Base-by-base conservation (phyloP, 2,888 invertebrate genomes). In the Chrysotoxum bicinctum region DNA sequence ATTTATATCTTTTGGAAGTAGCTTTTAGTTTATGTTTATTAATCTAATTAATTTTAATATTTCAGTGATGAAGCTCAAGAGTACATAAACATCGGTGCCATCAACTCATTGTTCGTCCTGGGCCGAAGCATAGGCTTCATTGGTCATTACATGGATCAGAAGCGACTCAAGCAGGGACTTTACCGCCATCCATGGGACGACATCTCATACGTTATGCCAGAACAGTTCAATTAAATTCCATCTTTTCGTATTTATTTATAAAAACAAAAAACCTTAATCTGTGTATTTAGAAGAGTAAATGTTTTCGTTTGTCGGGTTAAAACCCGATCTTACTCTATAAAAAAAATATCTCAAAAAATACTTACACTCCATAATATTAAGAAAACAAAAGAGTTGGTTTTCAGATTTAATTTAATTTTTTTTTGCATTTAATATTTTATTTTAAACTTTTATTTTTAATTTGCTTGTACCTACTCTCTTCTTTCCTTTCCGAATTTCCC, bases 171-270 rank as follows among this genome's bases (percentile, higher is more conserved):
- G 91, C 99, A 99, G 93, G 99, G 99, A 8, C 94, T 99, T 5
- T 99, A 99, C 93, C 96, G 99, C 89, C 99, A 99, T 93, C 99
- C 99, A 0, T 99, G 99, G 99, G 99, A 99, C 91, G 99, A 99
- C 92, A 99, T 99, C 93, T 92, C 92, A 16, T 92, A 92, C 82
- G 92, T 92, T 72, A 90, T 92, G 87, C 92, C 92, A 62, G 92
- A 92, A 87, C 91, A 92, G 88, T 92, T 90, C 87, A 91, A 91
- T 88, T 91, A 90, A 89, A 76, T 80, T 85, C 75, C 79, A 78
- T 73, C 45, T 73, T 69, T 60, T 69, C 74, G 66, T 75, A 84
- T 84, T 79, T 84, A 84, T 80, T 84, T 75, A 84, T 26, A 83
- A 77, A 78, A 68, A 54, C 19, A 30, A 68, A 60, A 74, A 68